Evolutionary conservation across 2,113 vertebrate genomes (phyloP), one percentile per base, ranked within the genome.

Genomic region (Coptodon rendalli): DNA sequence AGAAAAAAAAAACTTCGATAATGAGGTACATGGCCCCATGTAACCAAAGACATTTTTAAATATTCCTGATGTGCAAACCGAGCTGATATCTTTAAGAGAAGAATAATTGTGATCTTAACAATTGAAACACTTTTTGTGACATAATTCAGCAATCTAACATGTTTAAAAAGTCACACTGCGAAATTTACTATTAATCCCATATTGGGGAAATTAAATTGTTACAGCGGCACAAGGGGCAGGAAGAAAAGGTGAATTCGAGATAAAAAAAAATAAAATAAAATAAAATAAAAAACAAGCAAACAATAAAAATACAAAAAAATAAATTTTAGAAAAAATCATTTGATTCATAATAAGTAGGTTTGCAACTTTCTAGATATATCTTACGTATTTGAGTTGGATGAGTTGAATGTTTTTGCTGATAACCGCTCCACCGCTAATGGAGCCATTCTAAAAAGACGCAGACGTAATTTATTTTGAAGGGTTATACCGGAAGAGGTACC

Each of bases 401-500:
- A 71, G 12, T 68, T 68, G 3, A 40, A 71, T 43, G 3, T n/a
- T 40, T 40, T 71, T 5, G 36, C 36, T 40, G n/a, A 24, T 24
- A 71, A 24, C 66, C 2, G 12, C 36, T 24, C 40, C 68, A 48
- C 14, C 8, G 14, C 40, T 17, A 48, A 16, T 3, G 9, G 2
- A 45, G 22, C 68, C 13, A 43, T 71, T 40, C 66, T 43, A 24
- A 43, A 43, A 48, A 5, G 9, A 29, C 40, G 6, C 34, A 17
- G 50, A 76, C 12, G 53, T 31, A 4, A 38, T 84, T 79, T 88
- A 80, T 57, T 93, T 85, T 93, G 88, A 91, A 93, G 22, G 29
- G 27, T 31, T 1, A 36, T 0, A 87, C 83, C 88, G 93, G 94
- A 95, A 90, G 80, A 3, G 45, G 45, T 19, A 31, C 43, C 43